These are phyloP conservation scores for Clarias laeviceps DNA, from an alignment of 2,797 vertebrate species.

Conservation along the genomic window DNA sequence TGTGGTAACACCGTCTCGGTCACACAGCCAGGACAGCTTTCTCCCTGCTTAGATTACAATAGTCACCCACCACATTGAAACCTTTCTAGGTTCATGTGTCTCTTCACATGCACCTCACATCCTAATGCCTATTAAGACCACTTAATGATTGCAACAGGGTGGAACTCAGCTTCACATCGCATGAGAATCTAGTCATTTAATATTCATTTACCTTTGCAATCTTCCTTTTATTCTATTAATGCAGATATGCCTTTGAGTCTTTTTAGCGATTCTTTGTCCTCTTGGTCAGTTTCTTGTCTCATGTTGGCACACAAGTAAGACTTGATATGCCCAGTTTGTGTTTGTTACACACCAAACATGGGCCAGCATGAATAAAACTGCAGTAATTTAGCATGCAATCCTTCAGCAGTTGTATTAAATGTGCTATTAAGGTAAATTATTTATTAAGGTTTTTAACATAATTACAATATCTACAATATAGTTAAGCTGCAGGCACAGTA, in stretches of 20 bases:
- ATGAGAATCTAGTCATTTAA: slow-evolving; percentile 29
- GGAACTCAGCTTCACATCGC: slow-evolving; percentile 31
- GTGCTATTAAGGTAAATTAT: slow-evolving; percentile 13
- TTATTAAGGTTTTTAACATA: slow-evolving; percentile 16
- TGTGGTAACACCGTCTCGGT: slow-evolving; percentile 1
- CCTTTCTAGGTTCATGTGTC: slow-evolving; percentile 52
- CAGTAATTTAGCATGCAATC: not conserved
- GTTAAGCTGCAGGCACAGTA: slow-evolving; percentile 8
- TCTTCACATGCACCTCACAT: slow-evolving; percentile 52
- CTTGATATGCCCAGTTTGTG: slow-evolving; percentile 10
- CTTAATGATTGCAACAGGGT: slow-evolving; percentile 27
- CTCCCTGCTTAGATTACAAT: slow-evolving; percentile 62
- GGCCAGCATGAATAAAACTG: slow-evolving; percentile 18
- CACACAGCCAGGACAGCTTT: slow-evolving; percentile 66
- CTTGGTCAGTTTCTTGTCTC: not conserved
- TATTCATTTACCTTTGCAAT: slow-evolving; percentile 23
- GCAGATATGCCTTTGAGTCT: slow-evolving; percentile 11
- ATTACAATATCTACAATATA: slow-evolving; percentile 18
- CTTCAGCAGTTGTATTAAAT: slow-evolving; percentile 3
- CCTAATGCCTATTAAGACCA: slow-evolving; percentile 44
- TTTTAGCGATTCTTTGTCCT: not conserved
- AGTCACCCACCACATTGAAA: slow-evolving; percentile 49
- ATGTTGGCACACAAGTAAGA: not conserved
- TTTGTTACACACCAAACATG: not conserved
- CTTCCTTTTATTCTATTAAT: slow-evolving; percentile 1